Evolutionary conservation across 2,888 invertebrate species (phyloP).

Genomic region (Hirudinaria manillensis): DNA sequence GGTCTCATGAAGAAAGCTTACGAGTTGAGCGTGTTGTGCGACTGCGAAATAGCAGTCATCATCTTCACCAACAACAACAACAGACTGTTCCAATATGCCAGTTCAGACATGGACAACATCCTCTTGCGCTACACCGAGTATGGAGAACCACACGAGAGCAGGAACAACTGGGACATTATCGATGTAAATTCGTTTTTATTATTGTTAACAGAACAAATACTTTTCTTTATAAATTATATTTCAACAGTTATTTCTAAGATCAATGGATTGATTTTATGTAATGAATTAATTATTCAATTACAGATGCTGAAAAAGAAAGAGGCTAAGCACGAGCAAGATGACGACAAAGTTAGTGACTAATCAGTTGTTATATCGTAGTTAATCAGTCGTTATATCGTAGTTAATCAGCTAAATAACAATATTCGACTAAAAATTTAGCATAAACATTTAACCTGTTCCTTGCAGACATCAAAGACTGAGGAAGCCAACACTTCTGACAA

Average conservation of each 20-base stretch:
- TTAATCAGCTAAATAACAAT: too few relatives aligned
- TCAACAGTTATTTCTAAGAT: too few relatives aligned
- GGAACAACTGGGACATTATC: slow-evolving; percentile 30
- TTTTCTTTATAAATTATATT: too few relatives aligned
- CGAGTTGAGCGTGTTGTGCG: slow-evolving; percentile 30
- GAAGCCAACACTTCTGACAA: not conserved
- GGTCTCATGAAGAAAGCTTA: slow-evolving; percentile 31
- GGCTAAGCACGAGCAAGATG: slow-evolving; percentile 18
- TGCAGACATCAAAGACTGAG: not conserved
- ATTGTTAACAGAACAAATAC: too few relatives aligned
- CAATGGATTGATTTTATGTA: too few relatives aligned
- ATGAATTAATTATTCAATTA: too few relatives aligned
- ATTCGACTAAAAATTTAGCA: not conserved
- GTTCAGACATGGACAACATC: slow-evolving; percentile 32
- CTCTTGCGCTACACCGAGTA: slow-evolving; percentile 29
- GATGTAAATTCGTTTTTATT: slow-evolving; percentile 23
- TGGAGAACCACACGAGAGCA: slow-evolving; percentile 29
- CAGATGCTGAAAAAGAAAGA: slow-evolving; percentile 30
- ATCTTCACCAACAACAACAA: slow-evolving; percentile 33
- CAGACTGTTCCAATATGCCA: slow-evolving; percentile 32
- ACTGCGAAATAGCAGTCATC: slow-evolving; percentile 32
- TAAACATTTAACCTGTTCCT: not conserved
- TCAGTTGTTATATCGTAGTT: not conserved
- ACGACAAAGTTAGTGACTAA: slow-evolving; percentile 18
- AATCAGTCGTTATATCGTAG: not conserved